Conservation (phyloP, 2,797 vertebrate genomes). For the Takifugu ocellatus region DNA sequence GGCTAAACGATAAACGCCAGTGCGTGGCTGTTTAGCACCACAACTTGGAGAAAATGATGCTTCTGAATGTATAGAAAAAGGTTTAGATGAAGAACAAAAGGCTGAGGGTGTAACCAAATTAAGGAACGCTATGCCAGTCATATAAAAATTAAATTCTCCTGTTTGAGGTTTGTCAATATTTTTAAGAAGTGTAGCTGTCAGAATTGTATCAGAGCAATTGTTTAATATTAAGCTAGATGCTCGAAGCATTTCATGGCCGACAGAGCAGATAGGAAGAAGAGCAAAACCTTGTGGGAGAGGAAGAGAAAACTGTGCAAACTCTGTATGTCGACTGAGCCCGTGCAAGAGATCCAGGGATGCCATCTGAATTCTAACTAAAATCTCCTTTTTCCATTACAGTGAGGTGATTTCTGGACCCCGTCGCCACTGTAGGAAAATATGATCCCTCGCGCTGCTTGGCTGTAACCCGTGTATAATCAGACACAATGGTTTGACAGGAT, state of each 20-base stretch:
- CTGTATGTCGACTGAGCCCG: too few relatives aligned
- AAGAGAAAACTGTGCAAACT: background rate
- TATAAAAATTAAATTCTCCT: constrained; percentile 10
- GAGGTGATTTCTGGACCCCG: constrained; percentile 36
- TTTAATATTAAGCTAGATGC: too few relatives aligned
- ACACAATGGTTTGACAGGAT: constrained; percentile 45
- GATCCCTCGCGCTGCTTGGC: constrained; percentile 26
- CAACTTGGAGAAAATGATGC: too few relatives aligned
- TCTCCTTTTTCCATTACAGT: too few relatives aligned
- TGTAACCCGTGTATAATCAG: constrained; percentile 44
- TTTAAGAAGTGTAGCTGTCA: constrained; percentile 1
- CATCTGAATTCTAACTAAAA: background rate
- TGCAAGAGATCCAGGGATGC: background rate
- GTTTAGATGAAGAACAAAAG: too few relatives aligned
- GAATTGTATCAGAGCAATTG: background rate
- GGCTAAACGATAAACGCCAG: constrained; percentile 35
- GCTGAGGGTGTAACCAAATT: too few relatives aligned
- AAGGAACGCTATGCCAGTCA: constrained; percentile 4
- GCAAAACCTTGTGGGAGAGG: background rate
- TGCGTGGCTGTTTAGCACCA: background rate
- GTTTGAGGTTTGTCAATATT: background rate
- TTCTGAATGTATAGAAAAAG: too few relatives aligned
- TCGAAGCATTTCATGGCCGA: too few relatives aligned
- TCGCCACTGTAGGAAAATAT: constrained; percentile 30
- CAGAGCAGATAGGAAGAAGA: background rate